These are phyloP conservation scores for Drosophila teissieri DNA, from an alignment of 1,140 invertebrate species.

Conservation along the genomic window DNA sequence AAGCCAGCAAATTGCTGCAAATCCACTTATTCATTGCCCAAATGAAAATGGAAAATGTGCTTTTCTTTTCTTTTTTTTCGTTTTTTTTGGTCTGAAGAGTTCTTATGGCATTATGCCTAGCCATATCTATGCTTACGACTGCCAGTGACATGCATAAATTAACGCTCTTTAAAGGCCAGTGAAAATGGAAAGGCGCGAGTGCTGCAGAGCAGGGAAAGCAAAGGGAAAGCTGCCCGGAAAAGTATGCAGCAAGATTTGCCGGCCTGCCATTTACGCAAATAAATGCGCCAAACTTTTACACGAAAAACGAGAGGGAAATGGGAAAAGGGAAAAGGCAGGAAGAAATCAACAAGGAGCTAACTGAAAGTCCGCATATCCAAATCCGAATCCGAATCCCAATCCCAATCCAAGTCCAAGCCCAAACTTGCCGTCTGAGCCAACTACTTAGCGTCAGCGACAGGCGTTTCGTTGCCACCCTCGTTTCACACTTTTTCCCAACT, in stretches of 20 bases:
- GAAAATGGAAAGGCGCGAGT: neutral
- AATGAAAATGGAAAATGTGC: slow-evolving; percentile 24
- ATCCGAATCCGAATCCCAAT: slow-evolving; percentile 6
- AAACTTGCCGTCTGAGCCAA: slow-evolving; percentile 65
- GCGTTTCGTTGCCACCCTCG: slow-evolving; percentile 15
- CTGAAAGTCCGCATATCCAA: slow-evolving; percentile 25
- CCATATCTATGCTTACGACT: slow-evolving; percentile 28
- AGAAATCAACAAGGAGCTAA: slow-evolving; percentile 51
- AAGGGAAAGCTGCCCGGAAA: slow-evolving; percentile 17
- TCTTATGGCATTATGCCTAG: slow-evolving; percentile 14
- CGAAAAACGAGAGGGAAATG: neutral
- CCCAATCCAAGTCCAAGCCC: slow-evolving; percentile 7
- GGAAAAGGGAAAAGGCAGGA: neutral
- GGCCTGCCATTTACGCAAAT: slow-evolving; percentile 55
- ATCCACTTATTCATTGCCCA: slow-evolving; percentile 36
- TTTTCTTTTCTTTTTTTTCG: neutral
- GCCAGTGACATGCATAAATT: slow-evolving; percentile 57
- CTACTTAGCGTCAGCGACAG: slow-evolving; percentile 77
- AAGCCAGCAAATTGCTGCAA: slow-evolving; percentile 24
- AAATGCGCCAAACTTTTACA: slow-evolving; percentile 44
- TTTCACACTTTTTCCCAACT: slow-evolving; percentile 11
- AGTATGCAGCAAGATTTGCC: slow-evolving; percentile 54
- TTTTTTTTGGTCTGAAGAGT: neutral
- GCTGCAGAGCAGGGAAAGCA: neutral
- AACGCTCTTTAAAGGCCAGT: slow-evolving; percentile 29